These are phyloP conservation scores for Oncorhynchus clarkii DNA, from an alignment of 2,113 vertebrate species.

Conservation along the genomic window DNA sequence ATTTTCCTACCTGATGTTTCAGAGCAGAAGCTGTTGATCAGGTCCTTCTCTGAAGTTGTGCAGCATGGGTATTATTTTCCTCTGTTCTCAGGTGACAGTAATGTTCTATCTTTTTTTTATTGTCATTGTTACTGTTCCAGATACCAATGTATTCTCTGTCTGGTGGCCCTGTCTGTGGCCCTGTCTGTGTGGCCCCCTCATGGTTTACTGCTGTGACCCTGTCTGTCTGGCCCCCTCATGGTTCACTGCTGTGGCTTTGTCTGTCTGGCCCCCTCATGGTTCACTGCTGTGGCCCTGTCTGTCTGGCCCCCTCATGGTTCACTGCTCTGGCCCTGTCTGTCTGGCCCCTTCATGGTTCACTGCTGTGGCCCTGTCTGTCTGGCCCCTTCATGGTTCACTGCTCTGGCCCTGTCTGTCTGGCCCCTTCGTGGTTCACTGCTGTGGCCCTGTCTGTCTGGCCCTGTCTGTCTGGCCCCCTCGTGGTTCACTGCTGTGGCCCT, in stretches of 20 bases:
- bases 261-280: neutral
- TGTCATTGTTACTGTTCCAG: slow-evolving; percentile 61
- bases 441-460: no score
- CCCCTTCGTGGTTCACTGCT: no score
- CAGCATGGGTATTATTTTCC: slow-evolving; percentile 14
- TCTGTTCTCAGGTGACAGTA: slow-evolving; percentile 37
- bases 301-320: no score
- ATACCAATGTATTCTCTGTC: slow-evolving; percentile 42
- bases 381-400: no score
- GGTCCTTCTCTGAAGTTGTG: slow-evolving; percentile 1
- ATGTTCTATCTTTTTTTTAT: slow-evolving; percentile 25
- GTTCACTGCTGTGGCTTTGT: slow-evolving; percentile 17
- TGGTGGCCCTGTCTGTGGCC: neutral
- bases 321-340: no score
- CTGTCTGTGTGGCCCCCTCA: no score
- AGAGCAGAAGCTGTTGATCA: slow-evolving; percentile 1
- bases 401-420: no score
- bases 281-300: no score
- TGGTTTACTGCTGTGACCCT: no score
- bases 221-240: slow-evolving; percentile 7
- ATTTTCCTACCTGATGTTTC: no score
- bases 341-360: no score
- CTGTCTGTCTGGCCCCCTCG: neutral
- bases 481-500: slow-evolving; percentile 14
- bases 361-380: no score